Conservation (phyloP, 2,113 vertebrate genomes). For the Syngnathus floridae region DNA sequence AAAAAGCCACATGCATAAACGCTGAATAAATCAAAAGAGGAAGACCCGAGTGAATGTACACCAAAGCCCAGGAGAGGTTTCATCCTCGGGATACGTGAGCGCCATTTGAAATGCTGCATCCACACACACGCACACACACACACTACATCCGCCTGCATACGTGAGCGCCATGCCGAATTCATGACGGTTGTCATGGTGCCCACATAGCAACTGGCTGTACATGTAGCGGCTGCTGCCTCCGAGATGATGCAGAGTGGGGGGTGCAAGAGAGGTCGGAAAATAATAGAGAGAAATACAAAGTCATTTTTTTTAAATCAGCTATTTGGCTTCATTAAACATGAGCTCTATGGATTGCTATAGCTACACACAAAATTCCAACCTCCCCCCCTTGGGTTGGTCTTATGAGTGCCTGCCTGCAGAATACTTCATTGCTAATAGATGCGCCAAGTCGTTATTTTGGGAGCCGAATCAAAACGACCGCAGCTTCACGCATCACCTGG, state of each 20-base stretch:
- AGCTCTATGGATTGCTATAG: constrained; percentile 5
- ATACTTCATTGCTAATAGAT: constrained; percentile 67
- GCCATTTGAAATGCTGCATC: constrained; percentile 56
- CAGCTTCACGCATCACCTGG: constrained; percentile 52
- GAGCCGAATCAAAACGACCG: constrained; percentile 44
- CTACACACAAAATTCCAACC: constrained; percentile 16
- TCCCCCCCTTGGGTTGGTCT: constrained; percentile 10
- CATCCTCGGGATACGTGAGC: constrained; percentile 52
- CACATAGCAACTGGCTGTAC: constrained; percentile 67
- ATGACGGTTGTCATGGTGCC: constrained; percentile 70
- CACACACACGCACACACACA: constrained; percentile 32
- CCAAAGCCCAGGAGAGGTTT: constrained; percentile 34
- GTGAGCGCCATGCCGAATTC: constrained; percentile 67
- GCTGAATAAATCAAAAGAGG: constrained; percentile 20
- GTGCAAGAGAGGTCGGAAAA: constrained; percentile 5
- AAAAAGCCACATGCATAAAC: neutral
- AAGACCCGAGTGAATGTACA: constrained; percentile 30
- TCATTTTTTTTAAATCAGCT: neutral
- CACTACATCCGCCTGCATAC: constrained; percentile 63
- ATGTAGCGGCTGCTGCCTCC: constrained; percentile 56
- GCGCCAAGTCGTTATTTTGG: constrained; percentile 60
- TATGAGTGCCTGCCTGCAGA: constrained; percentile 39
- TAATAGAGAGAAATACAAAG: constrained; percentile 14
- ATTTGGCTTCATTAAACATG: neutral
- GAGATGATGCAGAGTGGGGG: constrained; percentile 1